Evolutionary conservation across 2,888 invertebrate genomes (phyloP).

Genomic region (Leptinotarsa juncta): DNA sequence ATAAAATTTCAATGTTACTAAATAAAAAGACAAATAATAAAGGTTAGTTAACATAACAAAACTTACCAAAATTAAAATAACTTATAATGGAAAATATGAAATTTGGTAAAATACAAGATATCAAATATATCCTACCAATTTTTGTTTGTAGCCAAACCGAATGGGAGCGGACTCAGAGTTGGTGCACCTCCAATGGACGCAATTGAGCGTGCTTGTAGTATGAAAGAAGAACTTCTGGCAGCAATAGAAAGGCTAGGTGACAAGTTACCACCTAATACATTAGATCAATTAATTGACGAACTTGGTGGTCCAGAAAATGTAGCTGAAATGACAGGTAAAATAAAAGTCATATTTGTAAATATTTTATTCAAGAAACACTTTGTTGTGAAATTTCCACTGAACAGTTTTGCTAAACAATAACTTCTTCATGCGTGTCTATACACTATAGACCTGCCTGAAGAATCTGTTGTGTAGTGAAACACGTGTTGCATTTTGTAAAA

Average conservation of each 20-base stretch:
- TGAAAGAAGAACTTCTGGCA: conserved; percentile 91
- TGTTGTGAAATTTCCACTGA: no score
- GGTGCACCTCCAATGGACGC: conserved; percentile 82
- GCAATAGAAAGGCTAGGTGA: conserved; percentile 86
- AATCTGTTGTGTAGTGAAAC: not conserved
- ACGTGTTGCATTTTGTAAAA: no score
- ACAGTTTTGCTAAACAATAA: no score
- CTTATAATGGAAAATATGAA: not conserved
- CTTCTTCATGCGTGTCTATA: no score
- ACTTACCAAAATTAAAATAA: not conserved
- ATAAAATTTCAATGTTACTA: conserved; percentile 81
- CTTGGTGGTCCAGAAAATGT: conserved; percentile 98
- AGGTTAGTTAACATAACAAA: not conserved
- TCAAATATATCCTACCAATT: not conserved
- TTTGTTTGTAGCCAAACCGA: conserved; percentile 54
- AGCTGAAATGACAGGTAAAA: conserved; percentile 96
- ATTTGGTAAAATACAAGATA: no score
- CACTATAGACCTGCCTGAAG: not conserved
- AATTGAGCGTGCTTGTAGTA: conserved; percentile 88
- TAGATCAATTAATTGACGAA: conserved; percentile 98
- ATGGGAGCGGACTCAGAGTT: conserved; percentile 63
- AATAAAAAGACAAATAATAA: conserved; percentile 62
- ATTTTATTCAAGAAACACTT: not conserved
- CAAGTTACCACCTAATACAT: conserved; percentile 92
- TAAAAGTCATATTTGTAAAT: not conserved